Evolutionary conservation across 2,797 vertebrate species (phyloP), one percentile per base, ranked within the genome.

Genomic region (Salarias fasciatus): DNA sequence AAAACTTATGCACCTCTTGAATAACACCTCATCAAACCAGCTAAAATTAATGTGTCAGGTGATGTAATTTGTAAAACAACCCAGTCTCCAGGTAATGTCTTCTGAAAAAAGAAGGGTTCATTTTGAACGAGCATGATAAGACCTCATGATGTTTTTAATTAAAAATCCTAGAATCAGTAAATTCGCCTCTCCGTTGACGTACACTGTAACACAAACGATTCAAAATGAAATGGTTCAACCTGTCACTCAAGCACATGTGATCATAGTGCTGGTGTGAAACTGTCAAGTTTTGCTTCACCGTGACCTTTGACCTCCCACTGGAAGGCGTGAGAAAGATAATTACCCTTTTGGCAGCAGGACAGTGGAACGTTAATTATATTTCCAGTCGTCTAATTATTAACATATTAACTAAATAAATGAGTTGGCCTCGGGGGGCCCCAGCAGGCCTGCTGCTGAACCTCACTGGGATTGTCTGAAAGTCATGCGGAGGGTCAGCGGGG

Each of bases 291-390:
- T 30, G 55, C 11, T 53, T 37, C 36, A 75, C 15, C 36, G 45
- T 48, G 63, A 73, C 52, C 44, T 63, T 9, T 63, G 45, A 67
- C 52, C n/a, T 63, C 45, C 28, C 15, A 46, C 38, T 33, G 42
- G 50, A 65, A 42, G 45, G 53, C 67, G 44, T 43, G 53, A 41
- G 44, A 70, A 35, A 82, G 45, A 77, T 48, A 72, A 74, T 72
- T 72, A 75, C 6, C 70, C 68, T 67, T 18, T 36, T 60, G 41
- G 44, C 69, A 42, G 52, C 7, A 37, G 18, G 31, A 12, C 11
- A 44, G 47, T 29, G 45, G 51, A 50, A 68, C 11, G 52, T 30
- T 50, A 28, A 66, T 72, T 60, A 53, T 29, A 54, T 76, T 54
- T 77, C 33, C 45, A 53, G 13, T 6, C 24, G 38, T 66, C 3